These are phyloP conservation scores for Artibeus lituratus DNA, from an alignment of 2,797 vertebrate species.

Conservation along the genomic window DNA sequence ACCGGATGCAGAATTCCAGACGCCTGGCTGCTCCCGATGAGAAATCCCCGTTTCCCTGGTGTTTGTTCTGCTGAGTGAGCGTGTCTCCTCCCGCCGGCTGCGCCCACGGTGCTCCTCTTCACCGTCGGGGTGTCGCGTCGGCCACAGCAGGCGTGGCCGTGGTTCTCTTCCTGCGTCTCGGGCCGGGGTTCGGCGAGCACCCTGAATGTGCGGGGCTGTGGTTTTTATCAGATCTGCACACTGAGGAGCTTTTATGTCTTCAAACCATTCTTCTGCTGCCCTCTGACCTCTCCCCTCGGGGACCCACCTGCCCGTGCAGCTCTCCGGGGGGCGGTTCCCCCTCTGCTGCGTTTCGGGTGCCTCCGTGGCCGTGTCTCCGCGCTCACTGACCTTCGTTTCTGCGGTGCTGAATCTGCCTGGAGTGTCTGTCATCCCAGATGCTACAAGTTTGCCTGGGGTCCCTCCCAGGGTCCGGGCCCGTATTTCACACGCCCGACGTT, in stretches of 20 bases:
- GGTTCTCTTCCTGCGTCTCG: rapidly evolving
- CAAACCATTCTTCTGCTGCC: rapidly evolving
- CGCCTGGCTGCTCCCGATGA: rapidly evolving
- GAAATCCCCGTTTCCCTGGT: rapidly evolving
- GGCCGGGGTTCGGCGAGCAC: rapidly evolving
- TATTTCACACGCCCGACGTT: rapidly evolving
- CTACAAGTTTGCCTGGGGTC: not conserved
- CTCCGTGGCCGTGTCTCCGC: rapidly evolving
- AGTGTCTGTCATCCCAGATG: not conserved
- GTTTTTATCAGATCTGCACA: not conserved
- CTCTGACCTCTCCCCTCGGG: rapidly evolving
- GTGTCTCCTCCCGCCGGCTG: not conserved
- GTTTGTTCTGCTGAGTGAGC: rapidly evolving
- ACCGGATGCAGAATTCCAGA: rapidly evolving
- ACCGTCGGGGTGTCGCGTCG: rapidly evolving
- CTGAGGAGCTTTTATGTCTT: rapidly evolving
- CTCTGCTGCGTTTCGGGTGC: rapidly evolving
- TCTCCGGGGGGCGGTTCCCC: rapidly evolving
- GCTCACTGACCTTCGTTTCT: rapidly evolving
- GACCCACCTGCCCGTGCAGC: rapidly evolving
- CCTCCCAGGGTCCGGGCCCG: not conserved
- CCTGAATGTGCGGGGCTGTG: not conserved
- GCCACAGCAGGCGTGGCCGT: rapidly evolving
- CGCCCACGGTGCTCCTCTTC: not conserved
- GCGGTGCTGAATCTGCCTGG: rapidly evolving